A percentile compares a stretch with the other conserved stretches of the same genome.
Evolutionary conservation across 2,888 invertebrate genomes (phyloP).

Genomic region (Andrena chrysosceles): DNA sequence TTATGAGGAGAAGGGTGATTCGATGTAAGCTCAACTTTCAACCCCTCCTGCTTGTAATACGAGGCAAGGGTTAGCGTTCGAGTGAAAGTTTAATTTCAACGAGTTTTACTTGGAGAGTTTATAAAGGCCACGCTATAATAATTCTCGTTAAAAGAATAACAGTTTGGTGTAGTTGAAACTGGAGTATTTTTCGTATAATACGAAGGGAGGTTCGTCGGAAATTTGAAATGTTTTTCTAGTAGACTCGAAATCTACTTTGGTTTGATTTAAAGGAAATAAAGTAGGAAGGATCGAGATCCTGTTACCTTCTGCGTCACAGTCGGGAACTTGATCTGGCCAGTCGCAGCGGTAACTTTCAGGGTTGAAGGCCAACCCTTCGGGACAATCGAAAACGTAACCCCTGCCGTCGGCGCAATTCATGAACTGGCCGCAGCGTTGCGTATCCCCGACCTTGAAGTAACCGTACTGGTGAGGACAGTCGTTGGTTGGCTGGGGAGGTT

Average conservation of each 20-base stretch:
- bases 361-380: constrained; percentile 93
- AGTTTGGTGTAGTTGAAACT: too few species aligned
- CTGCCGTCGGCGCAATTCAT: constrained; percentile 93
- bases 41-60: too few species aligned
- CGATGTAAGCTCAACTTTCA: too few species aligned
- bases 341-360: constrained; percentile 91
- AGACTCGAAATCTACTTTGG: not conserved
- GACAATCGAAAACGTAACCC: constrained; percentile 91
- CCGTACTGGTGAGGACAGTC: constrained; percentile 95
- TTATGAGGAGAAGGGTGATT: too few species aligned
- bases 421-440: constrained; percentile 90
- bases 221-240: not conserved
- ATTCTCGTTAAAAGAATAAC: too few species aligned
- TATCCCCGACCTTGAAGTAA: constrained; percentile 90
- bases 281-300: not conserved
- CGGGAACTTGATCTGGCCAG: constrained; percentile 94
- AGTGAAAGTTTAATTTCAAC: too few species aligned
- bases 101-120: too few species aligned
- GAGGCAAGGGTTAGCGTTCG: too few species aligned
- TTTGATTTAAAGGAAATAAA: not conserved
- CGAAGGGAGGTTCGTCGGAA: not conserved
- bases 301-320: constrained; percentile 92
- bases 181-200: too few species aligned
- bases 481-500: constrained; percentile 90
- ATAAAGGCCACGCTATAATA: too few species aligned